Base-by-base conservation (phyloP, 2,113 vertebrate genomes). In the Cephalopholis sonnerati region DNA sequence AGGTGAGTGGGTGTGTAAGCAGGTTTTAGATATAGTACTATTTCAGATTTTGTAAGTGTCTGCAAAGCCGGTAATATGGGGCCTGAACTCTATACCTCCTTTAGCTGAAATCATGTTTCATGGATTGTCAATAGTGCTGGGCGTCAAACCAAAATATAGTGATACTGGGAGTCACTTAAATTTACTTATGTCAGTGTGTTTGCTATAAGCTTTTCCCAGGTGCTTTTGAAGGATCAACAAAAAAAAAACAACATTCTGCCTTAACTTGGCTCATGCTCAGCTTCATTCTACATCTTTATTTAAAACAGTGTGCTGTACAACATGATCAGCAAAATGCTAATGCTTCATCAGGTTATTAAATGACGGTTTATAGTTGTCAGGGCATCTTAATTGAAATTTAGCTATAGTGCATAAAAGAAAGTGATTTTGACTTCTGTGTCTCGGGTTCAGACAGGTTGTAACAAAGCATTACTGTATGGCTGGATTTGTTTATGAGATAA, bases 1-100 rank as follows among this genome's bases (percentile, higher is more conserved):
- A 80, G 68, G 20, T 74, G 82, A 83, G 84, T 84, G 64, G 76
- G 75, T 48, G 76, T 83, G 65, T 76, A 74, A 85, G 82, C 84
- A 86, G 82, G 66, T 86, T 91, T 87, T 74, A 67, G 68, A 75
- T 68, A 69, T 51, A 59, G 64, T 48, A 59, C 79, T 81, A 71
- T 79, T 86, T 87, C 46, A 69, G 59, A 77, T 72, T 82, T 83
- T 79, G 51, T 64, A 84, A 80, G 75, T 84, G 73, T 81, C 70
- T 86, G 82, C 73, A 86, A 17, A 74, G 77, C 79, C 75, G 72
- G 39, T 69, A 79, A 88, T 82, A 69, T 48, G 59, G 70, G 48
- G 32, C n/a, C 57, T 88, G 82, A 62, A 81, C 76, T 66, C 46
- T 44, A 25, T 7, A 18, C 74, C 78, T 69, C 18, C 64, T 81